A percentile compares a stretch with the other conserved stretches of the same genome.
phyloP scores from a whole-genome alignment of 2,113 vertebrate genomes.

The Lampris incognitus region DNA sequence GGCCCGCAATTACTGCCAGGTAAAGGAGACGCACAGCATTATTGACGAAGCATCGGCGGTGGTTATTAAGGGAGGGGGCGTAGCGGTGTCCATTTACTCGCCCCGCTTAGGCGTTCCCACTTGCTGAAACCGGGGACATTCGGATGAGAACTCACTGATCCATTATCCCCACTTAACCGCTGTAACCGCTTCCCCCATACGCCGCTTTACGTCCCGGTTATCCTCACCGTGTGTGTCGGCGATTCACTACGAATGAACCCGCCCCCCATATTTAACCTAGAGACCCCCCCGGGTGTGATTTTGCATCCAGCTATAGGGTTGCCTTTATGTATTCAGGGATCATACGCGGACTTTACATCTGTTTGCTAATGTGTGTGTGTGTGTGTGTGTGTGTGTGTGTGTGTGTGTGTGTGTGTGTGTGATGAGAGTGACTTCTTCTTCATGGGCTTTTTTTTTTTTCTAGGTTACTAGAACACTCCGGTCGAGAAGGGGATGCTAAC shows the following conservation, averaged over 20 bases:
- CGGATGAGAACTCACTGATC: background rate
- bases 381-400: too few species aligned
- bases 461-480: conserved; percentile 35
- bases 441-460: too few species aligned
- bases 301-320: conserved; percentile 28
- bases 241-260: conserved; percentile 25
- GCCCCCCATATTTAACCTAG: background rate
- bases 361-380: conserved; percentile 57
- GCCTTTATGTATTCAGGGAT: conserved; percentile 39
- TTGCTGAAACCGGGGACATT: background rate
- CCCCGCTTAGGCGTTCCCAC: background rate
- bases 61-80: background rate
- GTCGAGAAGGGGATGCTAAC: conserved; percentile 31
- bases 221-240: conserved; percentile 2
- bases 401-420: too few species aligned
- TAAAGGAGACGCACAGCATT: background rate
- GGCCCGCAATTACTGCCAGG: background rate
- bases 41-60: conserved; percentile 4
- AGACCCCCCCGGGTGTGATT: conserved; percentile 16
- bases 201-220: too few species aligned
- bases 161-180: too few species aligned
- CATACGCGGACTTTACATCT: conserved; percentile 70
- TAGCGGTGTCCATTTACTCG: background rate
- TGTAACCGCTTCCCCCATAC: too few species aligned
- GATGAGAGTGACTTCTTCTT: too few species aligned